phyloP scores from a whole-genome alignment of 2,113 vertebrate genomes.

The Euleptes europaea region DNA sequence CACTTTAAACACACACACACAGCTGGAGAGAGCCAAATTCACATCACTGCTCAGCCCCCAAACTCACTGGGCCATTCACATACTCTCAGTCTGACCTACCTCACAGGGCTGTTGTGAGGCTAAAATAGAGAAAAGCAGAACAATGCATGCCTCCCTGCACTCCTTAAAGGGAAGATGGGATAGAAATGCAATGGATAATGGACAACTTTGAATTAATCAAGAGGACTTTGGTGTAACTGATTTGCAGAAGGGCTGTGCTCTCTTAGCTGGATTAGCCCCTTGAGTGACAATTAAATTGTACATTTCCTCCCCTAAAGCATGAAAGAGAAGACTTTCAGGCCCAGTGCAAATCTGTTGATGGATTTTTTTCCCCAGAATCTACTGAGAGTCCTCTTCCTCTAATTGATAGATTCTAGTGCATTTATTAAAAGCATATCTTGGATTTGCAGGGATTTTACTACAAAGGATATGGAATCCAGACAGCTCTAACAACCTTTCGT shows the following conservation, averaged over 20 bases:
- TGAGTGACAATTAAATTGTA: neutral
- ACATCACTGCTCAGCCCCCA: no score
- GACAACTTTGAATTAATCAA: no score
- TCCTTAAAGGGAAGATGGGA: no score
- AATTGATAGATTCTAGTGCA: neutral
- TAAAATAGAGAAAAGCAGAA: no score
- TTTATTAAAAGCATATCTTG: constrained; percentile 7
- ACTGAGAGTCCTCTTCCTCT: constrained; percentile 7
- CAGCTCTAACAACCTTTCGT: neutral
- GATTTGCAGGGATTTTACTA: constrained; percentile 21
- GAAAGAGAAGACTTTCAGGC: neutral
- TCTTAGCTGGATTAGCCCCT: neutral
- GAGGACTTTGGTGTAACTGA: neutral
- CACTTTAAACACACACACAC: no score
- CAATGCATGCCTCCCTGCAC: no score
- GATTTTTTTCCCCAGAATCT: neutral
- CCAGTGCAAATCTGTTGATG: neutral
- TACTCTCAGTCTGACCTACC: no score
- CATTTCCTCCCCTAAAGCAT: neutral
- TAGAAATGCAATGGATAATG: no score
- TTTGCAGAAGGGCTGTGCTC: neutral
- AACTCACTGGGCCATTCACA: no score
- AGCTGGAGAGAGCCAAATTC: no score
- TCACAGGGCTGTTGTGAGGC: no score
- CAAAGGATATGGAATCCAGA: constrained; percentile 10